phyloP scores from a whole-genome alignment of 2,797 vertebrate genomes.

The Falco cherrug region DNA sequence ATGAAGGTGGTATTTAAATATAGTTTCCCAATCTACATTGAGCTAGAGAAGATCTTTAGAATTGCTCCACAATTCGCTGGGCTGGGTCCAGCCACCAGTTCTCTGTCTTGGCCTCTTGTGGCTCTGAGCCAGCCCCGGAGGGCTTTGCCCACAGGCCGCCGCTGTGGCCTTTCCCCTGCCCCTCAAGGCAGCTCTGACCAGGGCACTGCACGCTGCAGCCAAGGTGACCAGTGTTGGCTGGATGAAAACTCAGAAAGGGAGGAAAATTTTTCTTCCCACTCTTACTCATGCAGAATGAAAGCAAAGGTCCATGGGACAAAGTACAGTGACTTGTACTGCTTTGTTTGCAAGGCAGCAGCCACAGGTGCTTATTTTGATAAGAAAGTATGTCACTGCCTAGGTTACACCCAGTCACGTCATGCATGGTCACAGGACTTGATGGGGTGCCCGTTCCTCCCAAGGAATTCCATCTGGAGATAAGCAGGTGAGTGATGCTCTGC shows the following conservation, averaged over 20 bases:
- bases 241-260: neutral
- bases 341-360: neutral
- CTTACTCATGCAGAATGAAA: neutral
- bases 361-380: constrained; percentile 24
- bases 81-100: neutral
- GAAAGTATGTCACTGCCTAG: neutral
- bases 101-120: neutral
- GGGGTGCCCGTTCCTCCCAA: neutral
- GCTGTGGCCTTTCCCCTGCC: neutral
- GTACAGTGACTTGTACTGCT: neutral
- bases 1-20: constrained; percentile 5
- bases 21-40: neutral
- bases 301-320: neutral
- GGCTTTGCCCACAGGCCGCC: neutral
- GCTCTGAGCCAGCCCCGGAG: neutral
- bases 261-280: neutral
- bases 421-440: neutral
- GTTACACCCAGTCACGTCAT: neutral
- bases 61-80: neutral
- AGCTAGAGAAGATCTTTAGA: neutral
- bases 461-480: neutral
- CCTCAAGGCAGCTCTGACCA: neutral
- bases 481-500: neutral
- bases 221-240: neutral
- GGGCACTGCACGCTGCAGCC: neutral